Conservation (phyloP, 2,113 vertebrate species). For the Erythrolamprus reginae region DNA sequence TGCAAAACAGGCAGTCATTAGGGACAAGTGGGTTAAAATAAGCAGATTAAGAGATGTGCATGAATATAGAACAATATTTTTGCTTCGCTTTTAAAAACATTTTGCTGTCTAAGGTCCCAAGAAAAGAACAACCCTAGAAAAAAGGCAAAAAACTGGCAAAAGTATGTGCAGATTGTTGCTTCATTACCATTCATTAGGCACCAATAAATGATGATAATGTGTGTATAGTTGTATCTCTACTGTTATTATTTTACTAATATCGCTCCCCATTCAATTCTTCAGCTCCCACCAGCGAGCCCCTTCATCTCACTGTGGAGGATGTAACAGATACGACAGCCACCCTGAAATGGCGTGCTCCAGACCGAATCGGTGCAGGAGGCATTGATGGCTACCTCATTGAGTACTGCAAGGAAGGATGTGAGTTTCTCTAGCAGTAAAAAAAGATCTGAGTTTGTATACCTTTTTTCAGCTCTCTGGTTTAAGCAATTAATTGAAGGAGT, state of each 20-base stretch:
- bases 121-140: not conserved
- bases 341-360: slow-evolving; percentile 85
- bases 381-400: slow-evolving; percentile 87
- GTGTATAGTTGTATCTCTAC: not conserved
- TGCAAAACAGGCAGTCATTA: not conserved
- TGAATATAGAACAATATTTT: not conserved
- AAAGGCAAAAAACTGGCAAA: not conserved
- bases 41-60: not conserved
- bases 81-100: not conserved
- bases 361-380: slow-evolving; percentile 81
- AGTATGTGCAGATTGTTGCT: not conserved
- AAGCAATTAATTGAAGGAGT: not conserved
- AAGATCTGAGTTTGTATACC: not conserved
- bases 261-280: not conserved
- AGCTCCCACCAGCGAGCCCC: slow-evolving; percentile 85
- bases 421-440: slow-evolving; percentile 38
- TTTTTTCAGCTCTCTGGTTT: not conserved
- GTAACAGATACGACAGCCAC: slow-evolving; percentile 82
- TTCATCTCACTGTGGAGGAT: slow-evolving; percentile 78
- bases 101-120: not conserved
- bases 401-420: slow-evolving; percentile 83
- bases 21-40: not conserved
- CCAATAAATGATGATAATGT: not conserved
- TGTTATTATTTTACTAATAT: not conserved
- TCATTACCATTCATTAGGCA: not conserved